These are phyloP conservation scores for Noctua fimbriata DNA, from an alignment of 2,888 invertebrate species.

Conservation along the genomic window DNA sequence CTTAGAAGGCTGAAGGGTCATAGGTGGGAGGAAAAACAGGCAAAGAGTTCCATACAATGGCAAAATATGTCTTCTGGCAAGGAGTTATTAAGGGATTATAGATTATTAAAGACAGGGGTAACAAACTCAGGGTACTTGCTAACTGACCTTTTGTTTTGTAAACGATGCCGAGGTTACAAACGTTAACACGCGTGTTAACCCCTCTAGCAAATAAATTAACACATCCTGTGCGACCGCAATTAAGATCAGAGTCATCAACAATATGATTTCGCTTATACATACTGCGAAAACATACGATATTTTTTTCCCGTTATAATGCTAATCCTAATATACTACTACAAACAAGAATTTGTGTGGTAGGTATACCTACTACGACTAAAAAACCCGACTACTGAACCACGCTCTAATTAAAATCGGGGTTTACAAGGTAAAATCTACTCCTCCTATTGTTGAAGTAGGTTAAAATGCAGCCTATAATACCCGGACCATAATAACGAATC, in stretches of 20 bases:
- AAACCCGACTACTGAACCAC: too few relatives aligned
- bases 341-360: too few relatives aligned
- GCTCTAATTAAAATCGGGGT: too few relatives aligned
- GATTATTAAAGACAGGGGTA: background rate
- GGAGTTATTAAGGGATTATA: background rate
- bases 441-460: too few relatives aligned
- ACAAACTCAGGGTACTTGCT: background rate
- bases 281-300: background rate
- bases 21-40: background rate
- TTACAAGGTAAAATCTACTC: too few relatives aligned
- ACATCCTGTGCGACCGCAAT: constrained; percentile 48
- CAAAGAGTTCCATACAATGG: background rate
- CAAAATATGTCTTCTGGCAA: background rate
- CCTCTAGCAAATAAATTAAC: constrained; percentile 48
- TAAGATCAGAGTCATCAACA: constrained; percentile 27
- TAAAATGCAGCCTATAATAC: too few relatives aligned
- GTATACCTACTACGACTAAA: too few relatives aligned
- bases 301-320: background rate
- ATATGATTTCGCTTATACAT: constrained; percentile 13
- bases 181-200: constrained; percentile 22
- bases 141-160: constrained; percentile 2
- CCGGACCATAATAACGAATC: too few relatives aligned
- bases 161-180: constrained; percentile 11
- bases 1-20: background rate
- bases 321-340: background rate